These are phyloP conservation scores for Trichopria drosophilae DNA, from an alignment of 2,888 invertebrate species.

Conservation along the genomic window DNA sequence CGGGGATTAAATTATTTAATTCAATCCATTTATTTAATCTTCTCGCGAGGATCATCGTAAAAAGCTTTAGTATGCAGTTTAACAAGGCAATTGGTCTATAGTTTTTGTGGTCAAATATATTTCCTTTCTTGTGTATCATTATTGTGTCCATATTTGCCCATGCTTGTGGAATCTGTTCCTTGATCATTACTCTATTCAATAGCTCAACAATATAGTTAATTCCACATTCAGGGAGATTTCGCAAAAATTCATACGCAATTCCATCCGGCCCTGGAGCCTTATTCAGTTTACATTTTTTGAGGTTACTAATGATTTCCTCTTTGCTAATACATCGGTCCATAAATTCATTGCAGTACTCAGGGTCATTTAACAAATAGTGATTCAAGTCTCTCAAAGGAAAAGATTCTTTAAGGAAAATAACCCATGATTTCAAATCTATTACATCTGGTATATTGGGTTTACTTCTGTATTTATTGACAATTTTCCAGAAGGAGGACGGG, in stretches of 20 bases:
- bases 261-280: background rate
- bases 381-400: background rate
- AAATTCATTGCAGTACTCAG: too few species aligned
- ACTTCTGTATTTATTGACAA: background rate
- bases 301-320: background rate
- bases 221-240: constrained; percentile 1
- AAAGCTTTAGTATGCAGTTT: background rate
- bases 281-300: background rate
- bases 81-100: too few species aligned
- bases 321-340: background rate
- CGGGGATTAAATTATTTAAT: background rate
- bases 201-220: background rate
- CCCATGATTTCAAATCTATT: background rate
- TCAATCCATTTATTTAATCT: constrained; percentile 3
- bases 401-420: background rate
- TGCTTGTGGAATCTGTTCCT: background rate
- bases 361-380: too few species aligned
- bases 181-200: background rate
- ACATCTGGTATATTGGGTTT: background rate
- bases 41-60: background rate
- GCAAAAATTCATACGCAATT: background rate
- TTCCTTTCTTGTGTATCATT: background rate
- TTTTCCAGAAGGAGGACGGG: background rate
- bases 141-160: background rate
- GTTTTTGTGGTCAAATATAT: background rate